Percentiles rank a stretch among this genome's conserved stretches.
Evolutionary conservation across 2,797 vertebrate genomes (phyloP).

Genomic region (Xenopus petersii): DNA sequence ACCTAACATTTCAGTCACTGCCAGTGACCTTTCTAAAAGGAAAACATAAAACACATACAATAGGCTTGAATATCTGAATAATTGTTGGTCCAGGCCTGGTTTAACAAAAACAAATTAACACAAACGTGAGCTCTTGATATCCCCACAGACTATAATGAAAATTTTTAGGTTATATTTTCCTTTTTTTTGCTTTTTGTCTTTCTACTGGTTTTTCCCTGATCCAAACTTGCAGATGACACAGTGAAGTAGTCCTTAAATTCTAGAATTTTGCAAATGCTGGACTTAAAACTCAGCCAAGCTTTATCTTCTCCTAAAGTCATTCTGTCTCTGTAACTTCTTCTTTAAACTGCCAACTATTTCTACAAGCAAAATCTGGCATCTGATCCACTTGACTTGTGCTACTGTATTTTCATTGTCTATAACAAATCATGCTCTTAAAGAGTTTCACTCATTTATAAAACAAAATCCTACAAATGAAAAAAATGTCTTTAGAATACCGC

Average conservation of each 20-base stretch:
- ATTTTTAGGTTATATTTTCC: neutral
- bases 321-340: neutral
- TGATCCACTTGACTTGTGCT: too few relatives aligned
- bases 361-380: neutral
- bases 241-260: neutral
- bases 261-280: neutral
- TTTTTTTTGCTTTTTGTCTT: neutral
- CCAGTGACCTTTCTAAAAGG: too few relatives aligned
- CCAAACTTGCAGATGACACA: neutral
- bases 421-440: neutral
- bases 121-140: too few relatives aligned
- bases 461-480: neutral
- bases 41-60: too few relatives aligned
- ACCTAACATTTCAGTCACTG: too few relatives aligned
- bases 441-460: constrained; percentile 7
- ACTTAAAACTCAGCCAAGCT: neutral
- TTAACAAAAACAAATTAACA: too few relatives aligned
- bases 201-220: neutral
- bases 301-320: neutral
- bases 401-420: neutral
- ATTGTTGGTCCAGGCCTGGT: too few relatives aligned
- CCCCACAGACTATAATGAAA: too few relatives aligned
- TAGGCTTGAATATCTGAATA: too few relatives aligned
- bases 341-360: neutral
- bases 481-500: neutral